phyloP scores from a whole-genome alignment of 2,888 invertebrate genomes.

The Acronicta psi region DNA sequence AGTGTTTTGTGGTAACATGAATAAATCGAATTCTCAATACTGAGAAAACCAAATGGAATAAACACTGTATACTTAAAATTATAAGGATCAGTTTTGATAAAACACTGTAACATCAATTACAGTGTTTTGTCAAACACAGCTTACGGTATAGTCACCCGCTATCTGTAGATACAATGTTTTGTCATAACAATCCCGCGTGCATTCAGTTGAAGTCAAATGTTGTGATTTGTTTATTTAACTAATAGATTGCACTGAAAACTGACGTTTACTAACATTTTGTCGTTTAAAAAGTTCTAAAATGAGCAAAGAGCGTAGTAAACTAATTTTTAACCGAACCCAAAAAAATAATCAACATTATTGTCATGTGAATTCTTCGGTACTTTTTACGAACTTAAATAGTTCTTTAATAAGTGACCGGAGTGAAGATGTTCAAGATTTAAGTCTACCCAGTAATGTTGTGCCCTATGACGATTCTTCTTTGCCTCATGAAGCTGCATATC shows the following conservation, averaged over 20 bases:
- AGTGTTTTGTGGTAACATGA: no score
- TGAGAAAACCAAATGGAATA: no score
- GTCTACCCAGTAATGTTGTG: neutral
- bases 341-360: neutral
- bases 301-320: neutral
- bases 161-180: constrained; percentile 21
- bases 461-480: neutral
- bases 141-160: constrained; percentile 8
- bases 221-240: neutral
- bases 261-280: no score
- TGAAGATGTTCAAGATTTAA: neutral
- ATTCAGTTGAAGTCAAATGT: no score
- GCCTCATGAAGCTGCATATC: neutral
- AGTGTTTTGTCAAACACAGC: no score
- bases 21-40: no score
- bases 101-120: no score
- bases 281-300: no score
- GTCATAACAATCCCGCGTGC: no score
- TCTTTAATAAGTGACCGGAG: neutral
- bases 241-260: neutral
- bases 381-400: neutral
- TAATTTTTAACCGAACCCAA: neutral
- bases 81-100: no score
- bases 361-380: neutral
- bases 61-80: no score